Evolutionary conservation across 2,113 vertebrate species (phyloP), one percentile per base, ranked within the genome.

Genomic region (Ceyx margarethae): DNA sequence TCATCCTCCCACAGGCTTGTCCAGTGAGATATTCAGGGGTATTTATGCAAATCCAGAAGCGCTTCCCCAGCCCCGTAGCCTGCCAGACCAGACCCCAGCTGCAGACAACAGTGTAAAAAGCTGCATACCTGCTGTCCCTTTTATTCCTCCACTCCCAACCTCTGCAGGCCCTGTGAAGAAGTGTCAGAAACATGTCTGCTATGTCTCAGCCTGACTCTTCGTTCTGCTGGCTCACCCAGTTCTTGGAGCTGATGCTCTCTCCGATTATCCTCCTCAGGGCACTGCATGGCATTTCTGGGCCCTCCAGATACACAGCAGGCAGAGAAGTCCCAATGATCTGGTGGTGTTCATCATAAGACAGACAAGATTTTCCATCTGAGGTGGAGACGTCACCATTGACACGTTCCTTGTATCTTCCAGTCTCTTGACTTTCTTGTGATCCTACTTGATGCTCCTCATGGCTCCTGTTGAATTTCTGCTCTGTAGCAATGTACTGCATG

Each of bases 101-200:
- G 91, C 84, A 96, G 95, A 87, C 56, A 85, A 86, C 84, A 85
- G 89, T 5, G 0, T 46, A 77, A 92, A 95, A 94, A 92, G 84
- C 91, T 81, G 96, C 96, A 46, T 96, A 96, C 95, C 96, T 96
- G 95, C 89, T 81, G 71, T 91, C 95, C 92, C 91, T 94, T 93
- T 67, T 76, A 94, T 87, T 94, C 75, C 90, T 92, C 65, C 95
- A 95, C 91, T 94, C 95, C 94, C 96, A 96, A 94, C 85, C 89
- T 94, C 69, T 93, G 69, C 85, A 93, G 89, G 64, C 94, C 92
- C 96, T 93, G 88, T 91, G 95, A 89, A 89, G 95, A 92, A 87
- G 94, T 89, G 67, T 74, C 92, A 93, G 94, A 80, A 95, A 94
- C 4, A 31, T 71, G 67, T 90, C 75, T 92, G 91, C 91, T 94